Conservation (phyloP, 2,113 vertebrate genomes). For the Ochotona princeps region DNA sequence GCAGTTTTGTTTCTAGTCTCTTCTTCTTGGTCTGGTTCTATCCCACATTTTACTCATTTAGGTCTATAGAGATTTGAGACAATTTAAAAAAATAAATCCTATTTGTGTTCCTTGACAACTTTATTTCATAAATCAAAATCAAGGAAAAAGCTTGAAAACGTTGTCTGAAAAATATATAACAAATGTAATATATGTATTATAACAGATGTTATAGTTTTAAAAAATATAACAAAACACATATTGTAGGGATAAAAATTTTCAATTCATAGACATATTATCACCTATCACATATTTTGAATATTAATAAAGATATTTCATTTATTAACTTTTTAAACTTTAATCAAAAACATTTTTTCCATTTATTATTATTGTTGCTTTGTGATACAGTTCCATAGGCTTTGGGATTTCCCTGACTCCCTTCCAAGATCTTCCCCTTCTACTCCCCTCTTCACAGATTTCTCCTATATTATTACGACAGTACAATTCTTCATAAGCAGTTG, state of each 20-base stretch:
- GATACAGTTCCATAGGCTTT: too few relatives aligned
- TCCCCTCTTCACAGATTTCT: too few relatives aligned
- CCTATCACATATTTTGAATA: background rate
- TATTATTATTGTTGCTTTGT: too few relatives aligned
- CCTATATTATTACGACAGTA: too few relatives aligned
- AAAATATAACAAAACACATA: background rate
- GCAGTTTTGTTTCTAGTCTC: background rate
- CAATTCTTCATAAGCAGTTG: too few relatives aligned
- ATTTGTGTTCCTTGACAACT: background rate
- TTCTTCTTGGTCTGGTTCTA: background rate
- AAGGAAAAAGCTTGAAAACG: slow-evolving; percentile 16
- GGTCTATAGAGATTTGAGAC: background rate
- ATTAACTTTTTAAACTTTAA: background rate
- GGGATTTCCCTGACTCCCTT: too few relatives aligned
- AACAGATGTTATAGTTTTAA: too few relatives aligned
- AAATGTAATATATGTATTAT: too few relatives aligned
- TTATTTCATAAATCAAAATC: slow-evolving; percentile 31
- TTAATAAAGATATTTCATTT: slow-evolving; percentile 34
- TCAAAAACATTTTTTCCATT: too few relatives aligned
- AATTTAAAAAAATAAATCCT: background rate
- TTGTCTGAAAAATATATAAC: background rate
- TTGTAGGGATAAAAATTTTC: background rate
- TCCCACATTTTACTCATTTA: background rate
- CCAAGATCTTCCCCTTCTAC: too few relatives aligned
- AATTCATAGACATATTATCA: background rate